Conservation (phyloP, 2,113 vertebrate species). For the Dinomys branickii region DNA sequence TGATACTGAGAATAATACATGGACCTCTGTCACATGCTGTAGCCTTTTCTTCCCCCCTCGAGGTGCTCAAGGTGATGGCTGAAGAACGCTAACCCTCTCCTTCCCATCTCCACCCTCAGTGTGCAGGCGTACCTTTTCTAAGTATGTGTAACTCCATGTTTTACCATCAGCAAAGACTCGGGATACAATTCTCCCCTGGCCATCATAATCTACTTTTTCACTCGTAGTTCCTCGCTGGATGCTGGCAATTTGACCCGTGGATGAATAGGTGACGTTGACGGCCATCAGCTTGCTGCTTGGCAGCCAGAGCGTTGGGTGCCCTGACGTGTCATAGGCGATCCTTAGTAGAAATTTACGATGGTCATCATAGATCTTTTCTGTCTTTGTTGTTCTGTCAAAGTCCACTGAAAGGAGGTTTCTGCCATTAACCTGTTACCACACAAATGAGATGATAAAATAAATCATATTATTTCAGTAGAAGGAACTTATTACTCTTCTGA, state of each 20-base stretch:
- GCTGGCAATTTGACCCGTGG: constrained; percentile 95
- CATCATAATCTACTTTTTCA: constrained; percentile 95
- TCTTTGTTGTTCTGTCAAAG: constrained; percentile 97
- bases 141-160: constrained; percentile 98
- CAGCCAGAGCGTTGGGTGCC: constrained; percentile 97
- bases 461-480: constrained; percentile 67
- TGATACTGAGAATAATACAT: constrained; percentile 61
- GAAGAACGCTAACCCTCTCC: background rate
- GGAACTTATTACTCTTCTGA: constrained; percentile 80
- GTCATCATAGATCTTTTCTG: constrained; percentile 99
- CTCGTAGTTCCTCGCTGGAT: constrained; percentile 95
- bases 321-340: constrained; percentile 95
- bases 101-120: accelerated
- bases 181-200: constrained; percentile 94
- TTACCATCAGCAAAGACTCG: constrained; percentile 97
- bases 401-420: constrained; percentile 99
- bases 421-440: constrained; percentile 94
- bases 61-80: background rate
- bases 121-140: constrained; percentile 94
- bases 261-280: constrained; percentile 96
- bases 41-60: background rate
- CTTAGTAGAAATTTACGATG: constrained; percentile 98
- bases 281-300: constrained; percentile 98
- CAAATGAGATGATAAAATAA: constrained; percentile 81
- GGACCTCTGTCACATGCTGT: background rate